A percentile compares a stretch with the other conserved stretches of the same genome.
Conservation (phyloP, 2,113 vertebrate genomes). For the Haemorhous mexicanus region DNA sequence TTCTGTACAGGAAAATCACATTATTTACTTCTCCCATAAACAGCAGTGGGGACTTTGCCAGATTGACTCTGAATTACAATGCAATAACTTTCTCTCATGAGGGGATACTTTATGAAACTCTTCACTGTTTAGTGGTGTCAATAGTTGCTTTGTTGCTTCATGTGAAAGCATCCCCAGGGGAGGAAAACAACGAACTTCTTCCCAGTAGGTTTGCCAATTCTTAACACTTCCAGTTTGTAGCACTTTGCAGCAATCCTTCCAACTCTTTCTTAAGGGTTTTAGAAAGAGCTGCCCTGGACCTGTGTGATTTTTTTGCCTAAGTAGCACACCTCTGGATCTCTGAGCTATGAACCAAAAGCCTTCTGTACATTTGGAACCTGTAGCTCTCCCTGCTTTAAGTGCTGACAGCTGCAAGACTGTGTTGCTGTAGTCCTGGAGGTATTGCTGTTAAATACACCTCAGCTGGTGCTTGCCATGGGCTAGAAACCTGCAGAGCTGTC, state of each 20-base stretch:
- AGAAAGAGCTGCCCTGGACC: neutral
- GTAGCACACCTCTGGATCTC: neutral
- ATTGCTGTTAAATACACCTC: neutral
- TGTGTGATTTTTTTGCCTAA: neutral
- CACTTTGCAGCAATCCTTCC: neutral
- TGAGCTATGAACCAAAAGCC: neutral
- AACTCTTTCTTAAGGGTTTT: neutral
- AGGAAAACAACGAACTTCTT: neutral
- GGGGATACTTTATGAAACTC: neutral
- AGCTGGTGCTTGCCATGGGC: neutral
- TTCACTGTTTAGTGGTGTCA: neutral
- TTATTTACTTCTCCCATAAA: neutral
- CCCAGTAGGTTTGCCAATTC: neutral
- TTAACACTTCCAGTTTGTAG: neutral
- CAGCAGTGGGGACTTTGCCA: neutral
- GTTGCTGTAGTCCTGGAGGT: neutral
- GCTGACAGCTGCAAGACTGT: neutral
- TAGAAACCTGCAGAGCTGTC: neutral
- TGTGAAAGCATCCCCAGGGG: neutral
- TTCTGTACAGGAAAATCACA: neutral
- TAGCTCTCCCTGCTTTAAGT: neutral
- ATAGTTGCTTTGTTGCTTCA: constrained; percentile 21
- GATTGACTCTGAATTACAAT: neutral
- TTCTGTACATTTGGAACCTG: neutral
- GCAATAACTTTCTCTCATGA: neutral